Base-by-base conservation (phyloP, 2,888 invertebrate genomes). In the Ferdinandea cuprea region DNA sequence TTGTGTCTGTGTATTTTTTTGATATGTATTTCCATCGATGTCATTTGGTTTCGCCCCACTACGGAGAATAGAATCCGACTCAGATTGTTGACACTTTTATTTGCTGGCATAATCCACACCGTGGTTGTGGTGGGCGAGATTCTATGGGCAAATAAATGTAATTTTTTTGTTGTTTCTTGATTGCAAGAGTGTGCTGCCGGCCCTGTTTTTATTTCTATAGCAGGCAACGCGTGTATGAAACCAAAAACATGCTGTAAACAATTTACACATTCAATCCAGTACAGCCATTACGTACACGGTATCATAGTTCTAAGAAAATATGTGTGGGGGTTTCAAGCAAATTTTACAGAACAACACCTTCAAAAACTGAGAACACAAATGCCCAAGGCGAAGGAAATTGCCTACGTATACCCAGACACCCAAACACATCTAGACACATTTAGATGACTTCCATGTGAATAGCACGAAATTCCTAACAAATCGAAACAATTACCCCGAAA, bases 61-160 rank as follows among this genome's bases (percentile, higher is more conserved):
- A 25, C 25, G 25, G 25, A 3, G 25, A 25, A 25, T 3, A 63
- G 1, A 59, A 76, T 52, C 37, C 17, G 25, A 37, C 58, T 42
- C 30, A 32, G 42, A 58, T 65, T 72, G 65, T 65, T 78, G 72
- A 78, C 78, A 65, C 63, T 50, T 72, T 72, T 65, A 65, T 78
- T 58, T 28, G 54, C 44, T 42, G 17, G 17, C n/a, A 66, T 52
- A n/a, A n/a, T 35, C 17, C 8, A 11, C 9, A 35, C 4, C 35
- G 68, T 68, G 56, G 68, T 54, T 35, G 68, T 32, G 19, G 68
- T 68, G 56, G 68, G 68, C 46, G 68, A 42, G 19, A 46, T 48
- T 40, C 58, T 32, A 46, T 54, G 46, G 61, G 46, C 52, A 76
- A 76, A 61, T 76, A 68, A 63, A 42, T 50, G 15, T 25, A 9